Evolutionary conservation across 2,888 invertebrate species (phyloP), one percentile per base, ranked within the genome.

Genomic region (Scotopteryx bipunctaria): DNA sequence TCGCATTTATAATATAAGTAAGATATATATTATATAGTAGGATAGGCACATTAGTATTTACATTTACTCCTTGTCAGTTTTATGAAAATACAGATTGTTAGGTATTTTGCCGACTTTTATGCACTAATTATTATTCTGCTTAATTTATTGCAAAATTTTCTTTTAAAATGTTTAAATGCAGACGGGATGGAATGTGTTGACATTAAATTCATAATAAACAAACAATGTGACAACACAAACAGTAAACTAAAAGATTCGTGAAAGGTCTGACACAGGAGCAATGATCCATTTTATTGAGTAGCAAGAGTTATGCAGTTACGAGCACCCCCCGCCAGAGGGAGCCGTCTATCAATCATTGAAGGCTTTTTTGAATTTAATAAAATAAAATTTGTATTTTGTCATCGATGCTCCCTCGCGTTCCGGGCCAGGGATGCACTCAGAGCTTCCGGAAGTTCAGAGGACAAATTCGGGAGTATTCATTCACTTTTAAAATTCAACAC

Each of bases 301-400:
- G 75, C 79, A 83, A 84, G 84, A 84, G 86, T 82, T 83, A 79
- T 86, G 84, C 85, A 83, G 80, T 74, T 55, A 49, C 54, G 48
- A 27, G 42, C 69, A 68, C 61, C 64, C 59, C 64, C 66, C 65
- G 63, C 66, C 63, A 59, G 71, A 71, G 86, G 84, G 87, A 76
- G 83, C 78, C 78, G 83, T 85, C 89, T 90, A 91, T 91, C 91
- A 91, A 91, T 91, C 91, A 91, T 89, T 79, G 83, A 64, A 88
- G 86, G 83, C 82, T 91, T 91, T 91, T 91, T 91, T 91, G 88
- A 91, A 91, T 91, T 91, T 91, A 91, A 91, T 91, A 91, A 91
- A 91, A 91, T 90, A 91, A 91, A 91, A 89, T 91, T 91, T 91
- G 91, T 91, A 90, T 91, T 90, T 91, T 89, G 91, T 91, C 91